A percentile compares a stretch with the other conserved stretches of the same genome.
Conservation (phyloP, 2,888 invertebrate species). For the Notodonta ziczac region DNA sequence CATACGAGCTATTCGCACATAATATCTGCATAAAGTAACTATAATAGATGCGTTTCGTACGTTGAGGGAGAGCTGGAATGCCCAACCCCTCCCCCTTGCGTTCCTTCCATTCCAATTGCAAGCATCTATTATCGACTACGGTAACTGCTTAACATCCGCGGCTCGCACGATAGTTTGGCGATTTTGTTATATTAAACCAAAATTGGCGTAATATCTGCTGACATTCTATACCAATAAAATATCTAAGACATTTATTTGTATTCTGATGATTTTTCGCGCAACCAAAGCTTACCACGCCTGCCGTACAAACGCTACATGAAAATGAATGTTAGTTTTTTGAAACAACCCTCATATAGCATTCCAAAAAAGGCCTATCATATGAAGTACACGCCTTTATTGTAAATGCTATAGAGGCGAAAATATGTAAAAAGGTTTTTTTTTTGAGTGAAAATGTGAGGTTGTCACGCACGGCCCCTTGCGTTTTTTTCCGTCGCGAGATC, state of each 20-base stretch:
- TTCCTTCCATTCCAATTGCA: no score
- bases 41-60: no score
- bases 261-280: constrained; percentile 44
- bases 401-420: background rate
- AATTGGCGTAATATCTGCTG: background rate
- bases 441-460: constrained; percentile 19
- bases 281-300: constrained; percentile 43
- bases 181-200: no score
- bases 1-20: no score
- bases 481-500: constrained; percentile 53
- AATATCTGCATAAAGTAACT: no score
- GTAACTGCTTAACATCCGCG: no score
- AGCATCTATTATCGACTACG: no score
- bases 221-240: background rate
- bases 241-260: constrained; percentile 29
- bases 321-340: constrained; percentile 54
- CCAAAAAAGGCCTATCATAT: background rate
- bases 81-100: no score
- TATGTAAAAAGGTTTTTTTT: background rate
- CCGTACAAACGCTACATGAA: constrained; percentile 55
- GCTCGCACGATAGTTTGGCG: no score
- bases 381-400: background rate
- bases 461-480: constrained; percentile 48
- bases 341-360: constrained; percentile 16
- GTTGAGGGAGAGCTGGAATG: no score